Conservation (phyloP, 2,113 vertebrate species). For the Chloropsis hardwickii region DNA sequence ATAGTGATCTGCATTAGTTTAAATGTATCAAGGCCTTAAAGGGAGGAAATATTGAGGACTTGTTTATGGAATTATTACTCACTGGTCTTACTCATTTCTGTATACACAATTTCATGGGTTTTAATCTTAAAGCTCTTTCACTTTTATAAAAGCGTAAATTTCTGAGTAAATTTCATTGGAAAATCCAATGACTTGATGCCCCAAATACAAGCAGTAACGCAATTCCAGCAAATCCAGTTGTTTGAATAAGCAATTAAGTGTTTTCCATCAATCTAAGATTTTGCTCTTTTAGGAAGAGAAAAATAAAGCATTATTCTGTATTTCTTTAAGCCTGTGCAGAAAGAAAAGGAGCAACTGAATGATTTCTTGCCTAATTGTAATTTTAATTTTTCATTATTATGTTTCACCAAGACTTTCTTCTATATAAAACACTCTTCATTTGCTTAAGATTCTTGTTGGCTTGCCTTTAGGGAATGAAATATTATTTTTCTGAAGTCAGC, state of each 20-base stretch:
- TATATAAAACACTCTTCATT: background rate
- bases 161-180: background rate
- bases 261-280: background rate
- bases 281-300: background rate
- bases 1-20: background rate
- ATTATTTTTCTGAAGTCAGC: constrained; percentile 2
- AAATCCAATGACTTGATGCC: background rate
- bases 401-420: background rate
- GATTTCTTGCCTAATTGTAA: background rate
- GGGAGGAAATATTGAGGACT: background rate
- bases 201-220: background rate
- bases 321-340: background rate
- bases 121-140: background rate
- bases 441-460: background rate
- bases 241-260: background rate
- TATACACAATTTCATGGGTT: background rate
- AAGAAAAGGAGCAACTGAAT: background rate
- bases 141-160: background rate
- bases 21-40: background rate
- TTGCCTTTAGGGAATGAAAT: constrained; percentile 4
- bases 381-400: background rate
- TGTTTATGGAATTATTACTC: background rate
- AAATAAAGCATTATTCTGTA: background rate
- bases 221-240: background rate
- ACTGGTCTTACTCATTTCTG: background rate